Percentiles rank a stretch among this genome's conserved stretches.
phyloP scores from a whole-genome alignment of 2,113 vertebrate genomes.

The Orientallactaga bullata region DNA sequence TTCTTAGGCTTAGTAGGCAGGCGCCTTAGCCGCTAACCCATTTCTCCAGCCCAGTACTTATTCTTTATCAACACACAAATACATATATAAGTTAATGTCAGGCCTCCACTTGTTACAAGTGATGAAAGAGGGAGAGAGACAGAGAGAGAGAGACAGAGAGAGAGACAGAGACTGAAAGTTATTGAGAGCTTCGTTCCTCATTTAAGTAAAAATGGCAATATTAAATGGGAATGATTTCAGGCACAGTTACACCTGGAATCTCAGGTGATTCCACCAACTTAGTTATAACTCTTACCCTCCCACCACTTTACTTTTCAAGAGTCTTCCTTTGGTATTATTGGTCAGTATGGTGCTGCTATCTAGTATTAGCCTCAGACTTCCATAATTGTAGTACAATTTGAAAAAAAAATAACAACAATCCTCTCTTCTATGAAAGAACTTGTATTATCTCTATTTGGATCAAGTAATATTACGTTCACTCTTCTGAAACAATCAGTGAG shows the following conservation, averaged over 20 bases:
- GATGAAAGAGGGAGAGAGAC: neutral
- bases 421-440: neutral
- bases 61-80: neutral
- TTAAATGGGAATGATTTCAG: neutral
- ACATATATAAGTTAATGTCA: neutral
- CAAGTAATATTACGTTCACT: neutral
- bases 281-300: neutral
- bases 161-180: too few species aligned
- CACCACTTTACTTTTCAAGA: neutral
- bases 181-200: too few species aligned
- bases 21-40: too few species aligned
- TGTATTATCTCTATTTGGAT: neutral
- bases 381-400: neutral
- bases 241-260: neutral
- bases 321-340: neutral
- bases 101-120: neutral
- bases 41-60: neutral
- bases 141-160: neutral
- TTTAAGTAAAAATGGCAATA: neutral
- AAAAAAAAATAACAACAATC: neutral
- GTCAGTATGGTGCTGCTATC: neutral
- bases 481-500: neutral
- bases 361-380: neutral
- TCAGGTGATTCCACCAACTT: neutral
- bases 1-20: too few species aligned